These are phyloP conservation scores for Cyanistes caeruleus DNA, from an alignment of 2,113 vertebrate species.

Conservation along the genomic window DNA sequence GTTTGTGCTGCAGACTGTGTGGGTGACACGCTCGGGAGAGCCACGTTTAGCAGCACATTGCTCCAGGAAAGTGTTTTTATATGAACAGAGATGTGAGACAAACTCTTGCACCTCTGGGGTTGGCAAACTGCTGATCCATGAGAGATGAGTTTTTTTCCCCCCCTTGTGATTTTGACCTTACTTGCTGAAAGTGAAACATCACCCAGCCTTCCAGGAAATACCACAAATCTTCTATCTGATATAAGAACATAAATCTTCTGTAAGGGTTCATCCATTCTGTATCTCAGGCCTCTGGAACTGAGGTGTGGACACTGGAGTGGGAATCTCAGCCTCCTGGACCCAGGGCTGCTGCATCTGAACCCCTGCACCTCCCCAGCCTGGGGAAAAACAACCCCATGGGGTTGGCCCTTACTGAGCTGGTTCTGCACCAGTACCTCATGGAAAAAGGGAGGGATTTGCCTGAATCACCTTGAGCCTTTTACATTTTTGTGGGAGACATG, in stretches of 20 bases:
- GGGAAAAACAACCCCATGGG: not conserved
- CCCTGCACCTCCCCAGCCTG: rapidly evolving
- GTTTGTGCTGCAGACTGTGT: not conserved
- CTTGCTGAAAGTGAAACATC: slow-evolving; percentile 18
- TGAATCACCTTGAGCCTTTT: not conserved
- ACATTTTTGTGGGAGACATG: not conserved
- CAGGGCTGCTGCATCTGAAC: not conserved
- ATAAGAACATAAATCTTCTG: not conserved
- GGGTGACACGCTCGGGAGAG: not conserved
- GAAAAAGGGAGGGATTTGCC: not conserved
- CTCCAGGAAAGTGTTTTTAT: not conserved
- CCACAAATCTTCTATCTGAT: not conserved
- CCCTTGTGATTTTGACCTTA: slow-evolving; percentile 14
- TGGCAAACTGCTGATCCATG: not conserved
- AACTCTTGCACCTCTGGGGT: not conserved
- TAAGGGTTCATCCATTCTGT: not conserved
- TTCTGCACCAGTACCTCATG: not conserved
- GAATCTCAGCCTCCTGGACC: not conserved
- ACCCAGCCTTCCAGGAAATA: slow-evolving; percentile 4
- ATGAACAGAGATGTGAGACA: not conserved
- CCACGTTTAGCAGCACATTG: rapidly evolving
- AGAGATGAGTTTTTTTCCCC: not conserved
- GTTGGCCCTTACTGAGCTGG: not conserved
- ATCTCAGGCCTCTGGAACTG: not conserved
- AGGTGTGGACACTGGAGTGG: not conserved